Conservation (phyloP, 2,888 invertebrate genomes). For the Drosophila phalerata region DNA sequence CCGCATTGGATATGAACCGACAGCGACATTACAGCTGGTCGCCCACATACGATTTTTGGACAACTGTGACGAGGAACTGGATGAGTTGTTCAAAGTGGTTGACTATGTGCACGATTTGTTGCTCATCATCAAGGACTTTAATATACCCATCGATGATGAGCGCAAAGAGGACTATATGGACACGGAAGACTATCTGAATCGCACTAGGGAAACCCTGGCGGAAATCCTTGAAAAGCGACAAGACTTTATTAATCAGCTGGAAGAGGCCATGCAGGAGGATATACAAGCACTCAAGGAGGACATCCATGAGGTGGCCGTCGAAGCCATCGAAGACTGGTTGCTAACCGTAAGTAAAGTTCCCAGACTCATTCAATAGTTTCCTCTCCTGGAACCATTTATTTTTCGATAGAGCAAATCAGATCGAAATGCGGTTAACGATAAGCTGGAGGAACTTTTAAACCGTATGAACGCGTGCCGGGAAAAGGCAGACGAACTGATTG, state of each 20-base stretch:
- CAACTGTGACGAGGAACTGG: slow-evolving; percentile 89
- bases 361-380: neutral
- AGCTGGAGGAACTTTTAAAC: slow-evolving; percentile 88
- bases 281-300: slow-evolving; percentile 90
- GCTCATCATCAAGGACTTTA: slow-evolving; percentile 93
- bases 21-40: slow-evolving; percentile 90
- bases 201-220: slow-evolving; percentile 88
- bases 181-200: slow-evolving; percentile 83
- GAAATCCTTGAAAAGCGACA: slow-evolving; percentile 88
- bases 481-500: slow-evolving; percentile 91
- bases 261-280: slow-evolving; percentile 91
- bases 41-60: slow-evolving; percentile 86
- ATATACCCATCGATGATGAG: slow-evolving; percentile 90
- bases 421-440: slow-evolving; percentile 88
- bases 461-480: slow-evolving; percentile 88
- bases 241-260: slow-evolving; percentile 90
- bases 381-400: no score
- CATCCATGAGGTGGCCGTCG: slow-evolving; percentile 90
- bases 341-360: slow-evolving; percentile 72
- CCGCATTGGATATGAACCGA: slow-evolving; percentile 89
- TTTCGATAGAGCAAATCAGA: slow-evolving; percentile 90
- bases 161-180: slow-evolving; percentile 87
- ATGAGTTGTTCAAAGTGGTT: slow-evolving; percentile 89
- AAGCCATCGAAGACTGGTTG: slow-evolving; percentile 86
- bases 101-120: slow-evolving; percentile 94